Evolutionary conservation across 2,113 vertebrate species (phyloP), one percentile per base, ranked within the genome.

Genomic region (Antigone vipio): DNA sequence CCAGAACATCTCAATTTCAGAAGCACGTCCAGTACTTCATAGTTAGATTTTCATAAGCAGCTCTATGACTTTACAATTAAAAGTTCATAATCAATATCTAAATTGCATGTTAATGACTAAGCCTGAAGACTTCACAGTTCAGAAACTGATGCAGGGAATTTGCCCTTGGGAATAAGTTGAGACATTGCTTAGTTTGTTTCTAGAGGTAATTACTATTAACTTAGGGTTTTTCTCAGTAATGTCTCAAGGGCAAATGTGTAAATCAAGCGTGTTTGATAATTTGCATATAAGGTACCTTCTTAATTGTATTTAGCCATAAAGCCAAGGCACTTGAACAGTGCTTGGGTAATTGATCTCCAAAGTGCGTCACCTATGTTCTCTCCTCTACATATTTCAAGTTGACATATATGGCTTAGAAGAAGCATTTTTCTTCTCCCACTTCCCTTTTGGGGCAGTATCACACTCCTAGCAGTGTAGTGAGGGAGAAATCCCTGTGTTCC

Each of bases 251-350:
- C 87, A 95, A 92, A 85, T 83, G 42, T 88, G 63, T 93, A 95
- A 94, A 94, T 88, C 85, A 95, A 93, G n/a, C 59, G 59, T 90
- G 78, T 95, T 96, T 92, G 58, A 92, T 83, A 85, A 96, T 96
- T 94, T 96, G 78, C 88, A 94, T 97, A 76, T 73, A 95, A 93
- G 89, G 63, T 88, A 92, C 67, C 62, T 93, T 85, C 63, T 92
- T 95, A 93, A 93, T 95, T 96, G 38, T 92, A 44, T 93, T 85
- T 92, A 89, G 77, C 63, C 63, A 88, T 90, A 90, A 96, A 93
- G 26, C 13, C 49, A 71, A 93, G 19, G 34, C 50, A 45, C 58
- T 93, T 73, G 58, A 90, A 77, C 66, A 15, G n/a, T 95, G 35
- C 79, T 89, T 2, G 32, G 71, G 63, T 90, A 89, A 93, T 88